phyloP scores from a whole-genome alignment of 2,797 vertebrate species.

The Pantherophis alleghaniensis region DNA sequence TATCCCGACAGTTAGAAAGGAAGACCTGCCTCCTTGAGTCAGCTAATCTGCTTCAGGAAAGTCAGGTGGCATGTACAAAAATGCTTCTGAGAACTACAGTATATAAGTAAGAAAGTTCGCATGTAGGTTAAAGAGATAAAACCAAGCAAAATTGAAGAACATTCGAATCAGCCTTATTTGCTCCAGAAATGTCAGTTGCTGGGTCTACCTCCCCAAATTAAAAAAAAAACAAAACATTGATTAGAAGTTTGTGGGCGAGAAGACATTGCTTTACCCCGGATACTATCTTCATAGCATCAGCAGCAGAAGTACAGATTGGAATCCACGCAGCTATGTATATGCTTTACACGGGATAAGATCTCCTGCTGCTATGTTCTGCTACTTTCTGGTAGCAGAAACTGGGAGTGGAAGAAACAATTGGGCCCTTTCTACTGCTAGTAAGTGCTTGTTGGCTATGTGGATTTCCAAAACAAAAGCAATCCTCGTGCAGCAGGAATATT shows the following conservation, averaged over 20 bases:
- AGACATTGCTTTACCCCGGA: neutral
- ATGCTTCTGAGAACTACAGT: neutral
- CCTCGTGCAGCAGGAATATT: neutral
- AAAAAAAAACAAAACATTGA: neutral
- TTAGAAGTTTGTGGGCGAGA: neutral
- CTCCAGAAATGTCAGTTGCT: neutral
- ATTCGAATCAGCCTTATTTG: neutral
- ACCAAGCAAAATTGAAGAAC: neutral
- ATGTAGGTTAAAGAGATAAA: neutral
- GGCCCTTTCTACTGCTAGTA: neutral
- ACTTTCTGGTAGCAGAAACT: neutral
- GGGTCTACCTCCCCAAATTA: neutral
- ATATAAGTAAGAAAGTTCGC: neutral
- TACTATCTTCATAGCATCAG: neutral
- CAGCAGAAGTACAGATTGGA: neutral
- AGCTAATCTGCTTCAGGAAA: slow-evolving; percentile 21
- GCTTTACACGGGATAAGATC: neutral
- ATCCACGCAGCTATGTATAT: neutral
- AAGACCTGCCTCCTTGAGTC: neutral
- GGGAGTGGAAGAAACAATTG: neutral
- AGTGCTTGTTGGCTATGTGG: neutral
- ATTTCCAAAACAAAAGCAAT: neutral
- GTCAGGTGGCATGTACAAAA: slow-evolving; percentile 12
- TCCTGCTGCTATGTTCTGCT: neutral
- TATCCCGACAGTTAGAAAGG: slow-evolving; percentile 17